Evolutionary conservation across 2,797 vertebrate species (phyloP).

Genomic region (Holocentrus rufus): DNA sequence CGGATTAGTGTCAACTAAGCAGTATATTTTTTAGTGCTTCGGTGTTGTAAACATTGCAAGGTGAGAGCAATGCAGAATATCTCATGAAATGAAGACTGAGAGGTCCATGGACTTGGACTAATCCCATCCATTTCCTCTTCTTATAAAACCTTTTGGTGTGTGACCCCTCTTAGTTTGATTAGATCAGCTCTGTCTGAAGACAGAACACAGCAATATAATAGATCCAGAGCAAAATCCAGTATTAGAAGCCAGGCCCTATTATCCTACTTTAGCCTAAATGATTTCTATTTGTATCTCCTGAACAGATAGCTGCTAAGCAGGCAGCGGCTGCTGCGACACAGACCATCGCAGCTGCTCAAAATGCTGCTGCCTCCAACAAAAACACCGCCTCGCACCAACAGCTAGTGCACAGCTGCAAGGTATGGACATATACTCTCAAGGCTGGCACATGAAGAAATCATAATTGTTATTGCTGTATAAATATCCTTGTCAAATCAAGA

Average conservation of each 20-base stretch:
- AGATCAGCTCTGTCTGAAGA: slow-evolving; percentile 13
- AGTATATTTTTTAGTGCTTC: slow-evolving; percentile 36
- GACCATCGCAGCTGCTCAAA: slow-evolving; percentile 97
- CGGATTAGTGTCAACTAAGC: slow-evolving; percentile 44
- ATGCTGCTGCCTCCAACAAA: slow-evolving; percentile 96
- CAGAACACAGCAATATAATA: slow-evolving; percentile 30
- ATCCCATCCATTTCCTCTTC: slow-evolving; percentile 22
- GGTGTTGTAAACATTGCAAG: slow-evolving; percentile 21
- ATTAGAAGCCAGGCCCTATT: slow-evolving; percentile 17
- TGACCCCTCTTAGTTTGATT: slow-evolving; percentile 43
- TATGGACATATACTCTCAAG: slow-evolving; percentile 60
- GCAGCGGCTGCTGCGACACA: slow-evolving; percentile 97
- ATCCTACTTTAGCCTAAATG: slow-evolving; percentile 38
- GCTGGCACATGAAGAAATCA: neutral
- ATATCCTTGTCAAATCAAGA: neutral
- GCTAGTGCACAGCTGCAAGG: slow-evolving; percentile 98
- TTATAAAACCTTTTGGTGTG: slow-evolving; percentile 30
- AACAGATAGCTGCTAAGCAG: slow-evolving; percentile 95
- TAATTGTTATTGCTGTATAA: neutral
- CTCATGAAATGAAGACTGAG: slow-evolving; percentile 29
- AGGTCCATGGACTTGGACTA: neutral
- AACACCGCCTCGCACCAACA: slow-evolving; percentile 96
- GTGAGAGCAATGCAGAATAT: slow-evolving; percentile 15
- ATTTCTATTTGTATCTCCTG: slow-evolving; percentile 57
- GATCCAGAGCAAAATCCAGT: slow-evolving; percentile 18